A percentile compares a stretch with the other conserved stretches of the same genome.
Evolutionary conservation across 2,113 vertebrate species (phyloP).

Genomic region (Philantomba maxwellii): DNA sequence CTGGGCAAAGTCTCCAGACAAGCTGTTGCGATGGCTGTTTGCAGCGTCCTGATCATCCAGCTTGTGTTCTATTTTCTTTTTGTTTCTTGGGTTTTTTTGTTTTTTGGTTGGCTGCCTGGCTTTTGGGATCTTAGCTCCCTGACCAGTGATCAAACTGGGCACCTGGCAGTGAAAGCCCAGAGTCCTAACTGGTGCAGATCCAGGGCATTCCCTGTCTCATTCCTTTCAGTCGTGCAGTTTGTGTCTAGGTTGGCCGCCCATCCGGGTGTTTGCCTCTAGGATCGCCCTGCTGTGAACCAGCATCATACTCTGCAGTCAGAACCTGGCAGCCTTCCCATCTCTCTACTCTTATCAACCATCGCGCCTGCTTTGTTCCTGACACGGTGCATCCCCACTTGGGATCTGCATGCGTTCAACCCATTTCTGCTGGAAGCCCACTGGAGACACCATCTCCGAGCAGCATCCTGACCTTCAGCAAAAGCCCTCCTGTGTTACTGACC

Average conservation of each 20-base stretch:
- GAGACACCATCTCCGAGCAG: too few relatives aligned
- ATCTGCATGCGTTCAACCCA: not conserved
- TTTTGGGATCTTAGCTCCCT: not conserved
- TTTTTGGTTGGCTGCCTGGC: not conserved
- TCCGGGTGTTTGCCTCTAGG: not conserved
- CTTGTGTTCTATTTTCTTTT: not conserved
- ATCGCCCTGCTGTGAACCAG: fast-evolving
- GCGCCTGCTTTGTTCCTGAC: not conserved
- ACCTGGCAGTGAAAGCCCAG: fast-evolving
- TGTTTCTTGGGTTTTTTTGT: not conserved
- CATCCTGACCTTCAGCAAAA: not conserved
- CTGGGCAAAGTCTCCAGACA: not conserved
- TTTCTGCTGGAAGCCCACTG: not conserved
- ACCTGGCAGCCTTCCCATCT: fast-evolving
- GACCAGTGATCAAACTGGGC: fast-evolving
- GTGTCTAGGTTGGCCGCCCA: fast-evolving
- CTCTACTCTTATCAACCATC: not conserved
- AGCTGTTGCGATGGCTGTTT: not conserved
- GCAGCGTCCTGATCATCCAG: not conserved
- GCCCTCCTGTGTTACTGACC: fast-evolving
- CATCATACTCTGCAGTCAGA: fast-evolving
- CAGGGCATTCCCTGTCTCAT: not conserved
- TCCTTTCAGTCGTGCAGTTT: not conserved
- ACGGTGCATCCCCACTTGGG: fast-evolving
- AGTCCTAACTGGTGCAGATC: not conserved